Conservation (phyloP, 2,888 invertebrate genomes). For the Sesia bembeciformis region DNA sequence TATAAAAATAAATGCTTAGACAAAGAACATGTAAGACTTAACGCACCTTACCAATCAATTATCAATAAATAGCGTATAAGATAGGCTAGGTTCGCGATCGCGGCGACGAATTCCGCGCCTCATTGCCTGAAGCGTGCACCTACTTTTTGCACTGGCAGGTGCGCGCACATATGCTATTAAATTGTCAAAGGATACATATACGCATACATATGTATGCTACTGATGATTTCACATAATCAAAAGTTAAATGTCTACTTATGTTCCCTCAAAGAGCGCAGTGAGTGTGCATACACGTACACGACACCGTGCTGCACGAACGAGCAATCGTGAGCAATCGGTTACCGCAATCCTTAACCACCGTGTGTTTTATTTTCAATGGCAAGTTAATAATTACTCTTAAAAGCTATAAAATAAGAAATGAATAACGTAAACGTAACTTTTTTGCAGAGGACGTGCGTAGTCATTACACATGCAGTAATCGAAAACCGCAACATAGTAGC, state of each 20-base stretch:
- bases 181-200: constrained; percentile 68
- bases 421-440: constrained; percentile 30
- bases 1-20: neutral
- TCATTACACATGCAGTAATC: constrained; percentile 49
- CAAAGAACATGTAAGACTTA: constrained; percentile 27
- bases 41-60: constrained; percentile 71
- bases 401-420: constrained; percentile 27
- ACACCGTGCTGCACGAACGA: constrained; percentile 11
- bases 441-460: constrained; percentile 27
- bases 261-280: neutral
- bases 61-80: constrained; percentile 67
- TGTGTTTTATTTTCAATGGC: constrained; percentile 19
- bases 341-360: constrained; percentile 39
- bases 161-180: constrained; percentile 70
- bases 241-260: constrained; percentile 30
- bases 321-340: constrained; percentile 12
- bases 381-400: constrained; percentile 33
- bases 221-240: constrained; percentile 58
- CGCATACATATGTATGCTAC: constrained; percentile 37
- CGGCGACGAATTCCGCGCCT: constrained; percentile 69
- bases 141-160: constrained; percentile 71
- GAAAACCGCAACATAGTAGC: constrained; percentile 55
- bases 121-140: constrained; percentile 65
- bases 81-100: constrained; percentile 51
- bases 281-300: constrained; percentile 11